These are phyloP conservation scores for Leptodactylus fuscus DNA, from an alignment of 2,113 vertebrate genomes.

Conservation along the genomic window DNA sequence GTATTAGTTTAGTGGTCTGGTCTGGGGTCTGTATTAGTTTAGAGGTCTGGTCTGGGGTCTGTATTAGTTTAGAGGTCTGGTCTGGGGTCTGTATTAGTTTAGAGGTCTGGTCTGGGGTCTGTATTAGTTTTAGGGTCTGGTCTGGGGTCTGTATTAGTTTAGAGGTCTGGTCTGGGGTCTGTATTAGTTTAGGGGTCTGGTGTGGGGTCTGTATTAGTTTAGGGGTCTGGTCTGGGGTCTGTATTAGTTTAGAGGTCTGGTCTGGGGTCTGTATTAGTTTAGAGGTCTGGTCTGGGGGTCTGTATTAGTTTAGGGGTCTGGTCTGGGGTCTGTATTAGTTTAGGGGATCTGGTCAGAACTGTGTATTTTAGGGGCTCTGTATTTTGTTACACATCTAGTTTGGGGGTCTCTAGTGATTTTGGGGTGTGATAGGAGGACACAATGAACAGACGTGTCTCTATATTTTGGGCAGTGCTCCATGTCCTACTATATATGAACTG, in stretches of 20 bases:
- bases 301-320: not conserved
- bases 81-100: not conserved
- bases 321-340: not conserved
- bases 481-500: no score
- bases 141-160: not conserved
- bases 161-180: not conserved
- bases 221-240: not conserved
- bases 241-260: not conserved
- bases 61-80: not conserved
- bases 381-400: no score
- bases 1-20: not conserved
- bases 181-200: not conserved
- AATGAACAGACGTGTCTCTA: no score
- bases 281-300: not conserved
- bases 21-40: not conserved
- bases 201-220: not conserved
- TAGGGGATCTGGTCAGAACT: not conserved
- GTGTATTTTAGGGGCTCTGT: not conserved
- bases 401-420: not conserved
- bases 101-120: not conserved
- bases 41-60: not conserved
- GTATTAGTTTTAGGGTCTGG: not conserved
- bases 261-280: not conserved
- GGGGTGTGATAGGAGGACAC: not conserved
- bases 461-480: no score